Base-by-base conservation (phyloP, 2,888 invertebrate genomes). In the Ophion ventricosus region DNA sequence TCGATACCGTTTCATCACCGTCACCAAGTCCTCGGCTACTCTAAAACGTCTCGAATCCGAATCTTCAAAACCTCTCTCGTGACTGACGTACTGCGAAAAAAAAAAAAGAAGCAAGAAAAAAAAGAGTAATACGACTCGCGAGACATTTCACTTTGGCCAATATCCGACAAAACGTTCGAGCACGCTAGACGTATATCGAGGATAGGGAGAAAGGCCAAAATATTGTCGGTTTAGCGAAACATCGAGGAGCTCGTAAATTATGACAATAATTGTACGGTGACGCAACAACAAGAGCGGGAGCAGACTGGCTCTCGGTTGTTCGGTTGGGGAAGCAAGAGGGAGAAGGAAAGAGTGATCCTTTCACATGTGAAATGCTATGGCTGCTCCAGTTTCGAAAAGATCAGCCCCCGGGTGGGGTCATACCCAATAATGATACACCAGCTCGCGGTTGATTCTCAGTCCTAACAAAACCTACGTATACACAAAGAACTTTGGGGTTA, bases 321-420 rank as follows among this genome's bases (percentile, higher is more conserved):
- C 35, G 35, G 59, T 5, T 20, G 20, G 56, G 29, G 25, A 0
- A 35, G 59, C 35, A 57, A 63, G 64, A 59, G 49, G 26, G 73
- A 76, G 75, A 84, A 73, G 77, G 81, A 72, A 61, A 69, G 70
- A 80, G 70, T 85, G 79, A 89, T 91, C 91, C 91, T 91, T 91
- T 91, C 91, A 91, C 90, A 91, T 90, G 90, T 90, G 90, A 90
- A 91, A 90, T 89, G 89, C 85, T n/a, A n/a, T 87, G 69, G 76
- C 86, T 89, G 91, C 90, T 90, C 91, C 88, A 91, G 90, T 91
- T 92, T 91, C 88, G 88, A 88, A 91, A 90, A 91, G 91, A 90
- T 90, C 91, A 90, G 89, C 89, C 85, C 88, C 88, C 89, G 88
- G 89, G 89, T 88, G 89, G 89, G 89, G 89, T 89, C 88, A 88